Conservation (phyloP, 2,888 invertebrate genomes). For the Amblyjoppa fuscipennis region DNA sequence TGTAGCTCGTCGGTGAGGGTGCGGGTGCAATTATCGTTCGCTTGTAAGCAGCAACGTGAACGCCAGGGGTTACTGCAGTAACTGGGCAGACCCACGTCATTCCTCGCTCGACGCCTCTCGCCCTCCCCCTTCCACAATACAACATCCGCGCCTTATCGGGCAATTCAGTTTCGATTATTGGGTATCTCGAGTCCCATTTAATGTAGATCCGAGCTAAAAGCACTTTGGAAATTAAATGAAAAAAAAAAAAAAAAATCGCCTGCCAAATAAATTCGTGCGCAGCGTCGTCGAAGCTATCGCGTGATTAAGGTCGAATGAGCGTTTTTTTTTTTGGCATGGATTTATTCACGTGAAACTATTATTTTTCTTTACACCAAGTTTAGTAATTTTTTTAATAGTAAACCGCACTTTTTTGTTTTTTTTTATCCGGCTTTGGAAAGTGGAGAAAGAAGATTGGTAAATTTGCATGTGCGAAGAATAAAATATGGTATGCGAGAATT, state of each 20-base stretch:
- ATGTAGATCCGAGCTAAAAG: neutral
- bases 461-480: neutral
- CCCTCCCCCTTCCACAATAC: neutral
- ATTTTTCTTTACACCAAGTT: neutral
- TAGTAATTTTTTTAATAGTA: neutral
- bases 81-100: slow-evolving; percentile 23
- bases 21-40: slow-evolving; percentile 59
- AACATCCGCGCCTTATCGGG: slow-evolving; percentile 24
- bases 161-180: slow-evolving; percentile 37
- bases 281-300: neutral
- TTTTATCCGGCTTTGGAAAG: too few species aligned
- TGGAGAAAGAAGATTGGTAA: too few species aligned
- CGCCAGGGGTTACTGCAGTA: slow-evolving; percentile 14
- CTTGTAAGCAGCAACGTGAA: slow-evolving; percentile 37
- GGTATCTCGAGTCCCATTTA: neutral
- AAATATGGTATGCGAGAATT: neutral
- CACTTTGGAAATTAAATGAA: neutral
- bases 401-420: neutral
- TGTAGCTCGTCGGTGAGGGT: slow-evolving; percentile 24
- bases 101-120: neutral
- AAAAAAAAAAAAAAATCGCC: neutral
- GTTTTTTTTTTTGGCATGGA: neutral
- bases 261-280: neutral
- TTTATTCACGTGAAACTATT: neutral
- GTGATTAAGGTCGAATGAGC: neutral